phyloP scores from a whole-genome alignment of 1,140 invertebrate genomes.

The Rhizoglyphus robini region DNA sequence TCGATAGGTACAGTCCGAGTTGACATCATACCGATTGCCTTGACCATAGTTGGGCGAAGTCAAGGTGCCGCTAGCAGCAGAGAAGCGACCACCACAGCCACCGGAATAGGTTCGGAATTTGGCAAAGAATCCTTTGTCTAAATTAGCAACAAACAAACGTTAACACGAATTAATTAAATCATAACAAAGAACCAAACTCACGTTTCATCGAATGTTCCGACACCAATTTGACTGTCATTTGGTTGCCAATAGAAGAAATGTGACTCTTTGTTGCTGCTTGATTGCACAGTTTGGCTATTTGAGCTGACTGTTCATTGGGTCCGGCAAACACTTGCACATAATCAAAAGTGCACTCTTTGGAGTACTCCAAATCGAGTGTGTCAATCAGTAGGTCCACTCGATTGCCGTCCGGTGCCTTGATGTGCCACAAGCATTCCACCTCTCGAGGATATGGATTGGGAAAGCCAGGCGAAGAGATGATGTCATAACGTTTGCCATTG shows the following conservation, averaged over 20 bases:
- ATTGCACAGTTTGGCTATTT: conserved; percentile 49
- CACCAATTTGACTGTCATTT: conserved; percentile 49
- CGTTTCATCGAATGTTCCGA: conserved; percentile 36
- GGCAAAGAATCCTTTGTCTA: conserved; percentile 48
- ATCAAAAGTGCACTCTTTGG: conserved; percentile 47
- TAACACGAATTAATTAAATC: too few relatives aligned
- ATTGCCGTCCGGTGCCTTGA: conserved; percentile 48
- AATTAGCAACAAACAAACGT: not conserved
- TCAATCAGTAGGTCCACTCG: conserved; percentile 49
- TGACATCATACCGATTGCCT: conserved; percentile 47
- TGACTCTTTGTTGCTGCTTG: conserved; percentile 31
- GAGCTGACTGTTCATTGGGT: conserved; percentile 40
- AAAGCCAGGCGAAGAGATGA: conserved; percentile 57
- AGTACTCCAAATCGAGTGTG: conserved; percentile 51
- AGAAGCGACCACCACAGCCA: conserved; percentile 38
- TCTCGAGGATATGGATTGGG: conserved; percentile 58
- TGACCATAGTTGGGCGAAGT: conserved; percentile 56
- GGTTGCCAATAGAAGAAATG: conserved; percentile 47
- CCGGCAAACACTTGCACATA: conserved; percentile 52
- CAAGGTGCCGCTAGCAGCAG: conserved; percentile 33
- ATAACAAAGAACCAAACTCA: not conserved
- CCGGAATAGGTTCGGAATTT: conserved; percentile 38
- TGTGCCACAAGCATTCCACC: conserved; percentile 57
- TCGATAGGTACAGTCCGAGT: conserved; percentile 59
- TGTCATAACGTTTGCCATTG: conserved; percentile 26